Evolutionary conservation across 1,140 invertebrate species (phyloP).

Genomic region (Drosophila cardini): DNA sequence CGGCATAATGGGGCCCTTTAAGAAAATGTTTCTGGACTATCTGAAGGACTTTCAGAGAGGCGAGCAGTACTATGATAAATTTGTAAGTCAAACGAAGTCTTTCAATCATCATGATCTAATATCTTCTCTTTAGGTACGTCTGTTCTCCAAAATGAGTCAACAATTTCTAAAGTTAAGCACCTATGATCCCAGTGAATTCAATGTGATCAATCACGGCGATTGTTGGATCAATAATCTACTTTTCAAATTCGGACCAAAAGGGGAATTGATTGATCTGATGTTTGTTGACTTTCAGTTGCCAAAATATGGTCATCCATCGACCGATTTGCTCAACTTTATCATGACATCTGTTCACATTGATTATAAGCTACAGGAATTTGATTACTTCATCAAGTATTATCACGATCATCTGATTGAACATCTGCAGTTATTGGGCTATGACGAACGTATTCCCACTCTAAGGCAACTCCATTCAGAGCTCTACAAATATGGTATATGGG

Average conservation of each 20-base stretch:
- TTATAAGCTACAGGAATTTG: slow-evolving; percentile 57
- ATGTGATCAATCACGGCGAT: slow-evolving; percentile 88
- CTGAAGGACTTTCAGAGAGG: slow-evolving; percentile 53
- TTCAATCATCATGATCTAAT: not conserved
- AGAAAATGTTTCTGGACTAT: slow-evolving; percentile 61
- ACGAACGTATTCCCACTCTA: slow-evolving; percentile 42
- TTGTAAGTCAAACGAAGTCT: slow-evolving; percentile 42
- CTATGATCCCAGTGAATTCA: slow-evolving; percentile 85
- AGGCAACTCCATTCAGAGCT: slow-evolving; percentile 55
- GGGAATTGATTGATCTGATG: slow-evolving; percentile 65
- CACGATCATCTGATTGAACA: slow-evolving; percentile 55
- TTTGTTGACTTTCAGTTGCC: slow-evolving; percentile 67
- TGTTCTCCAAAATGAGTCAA: slow-evolving; percentile 34
- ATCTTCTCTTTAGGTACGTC: slow-evolving; percentile 15
- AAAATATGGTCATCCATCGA: slow-evolving; percentile 59
- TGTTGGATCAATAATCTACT: slow-evolving; percentile 88
- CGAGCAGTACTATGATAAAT: slow-evolving; percentile 56
- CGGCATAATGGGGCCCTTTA: slow-evolving; percentile 45
- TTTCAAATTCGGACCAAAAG: slow-evolving; percentile 83
- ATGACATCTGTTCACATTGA: slow-evolving; percentile 54
- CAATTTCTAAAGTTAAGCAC: slow-evolving; percentile 27
- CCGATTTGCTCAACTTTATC: slow-evolving; percentile 65
- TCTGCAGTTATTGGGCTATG: slow-evolving; percentile 52
- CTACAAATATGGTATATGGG: slow-evolving; percentile 48
- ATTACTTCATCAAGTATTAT: slow-evolving; percentile 62